Evolutionary conservation across 2,797 vertebrate genomes (phyloP).

Genomic region (Sebastes hubbsi): DNA sequence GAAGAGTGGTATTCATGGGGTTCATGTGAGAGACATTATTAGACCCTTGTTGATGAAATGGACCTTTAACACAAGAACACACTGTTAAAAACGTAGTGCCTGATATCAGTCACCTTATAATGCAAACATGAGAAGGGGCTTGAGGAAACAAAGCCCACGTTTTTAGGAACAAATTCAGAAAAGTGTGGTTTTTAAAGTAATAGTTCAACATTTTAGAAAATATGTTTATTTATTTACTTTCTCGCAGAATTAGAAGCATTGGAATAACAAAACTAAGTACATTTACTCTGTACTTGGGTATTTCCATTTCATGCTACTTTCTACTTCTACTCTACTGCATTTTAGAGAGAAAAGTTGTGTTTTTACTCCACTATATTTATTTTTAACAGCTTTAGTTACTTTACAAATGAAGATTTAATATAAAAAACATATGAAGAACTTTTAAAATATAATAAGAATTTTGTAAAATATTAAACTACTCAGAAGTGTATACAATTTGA

Average conservation of each 20-base stretch:
- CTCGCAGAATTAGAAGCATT: background rate
- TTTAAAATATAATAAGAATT: no score
- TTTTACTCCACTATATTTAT: no score
- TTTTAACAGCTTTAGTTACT: no score
- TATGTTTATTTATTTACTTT: background rate
- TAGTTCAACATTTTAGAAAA: background rate
- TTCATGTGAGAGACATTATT: constrained; percentile 29
- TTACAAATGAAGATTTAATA: no score
- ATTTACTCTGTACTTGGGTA: no score
- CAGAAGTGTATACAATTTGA: no score
- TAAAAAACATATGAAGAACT: no score
- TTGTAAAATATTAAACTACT: no score
- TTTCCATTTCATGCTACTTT: no score
- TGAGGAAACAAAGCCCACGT: background rate
- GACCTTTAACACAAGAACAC: constrained; percentile 64
- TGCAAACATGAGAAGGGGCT: background rate
- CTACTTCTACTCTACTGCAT: no score
- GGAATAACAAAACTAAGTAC: no score
- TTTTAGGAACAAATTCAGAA: background rate
- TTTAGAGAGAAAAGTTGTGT: no score
- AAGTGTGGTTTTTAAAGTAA: background rate
- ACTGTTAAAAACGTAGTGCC: background rate
- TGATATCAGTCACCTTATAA: background rate
- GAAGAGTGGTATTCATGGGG: constrained; percentile 25
- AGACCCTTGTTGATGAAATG: background rate